Percentiles rank a stretch among this genome's conserved stretches.
Conservation (phyloP, 2,113 vertebrate genomes). For the Xiphophorus couchianus region DNA sequence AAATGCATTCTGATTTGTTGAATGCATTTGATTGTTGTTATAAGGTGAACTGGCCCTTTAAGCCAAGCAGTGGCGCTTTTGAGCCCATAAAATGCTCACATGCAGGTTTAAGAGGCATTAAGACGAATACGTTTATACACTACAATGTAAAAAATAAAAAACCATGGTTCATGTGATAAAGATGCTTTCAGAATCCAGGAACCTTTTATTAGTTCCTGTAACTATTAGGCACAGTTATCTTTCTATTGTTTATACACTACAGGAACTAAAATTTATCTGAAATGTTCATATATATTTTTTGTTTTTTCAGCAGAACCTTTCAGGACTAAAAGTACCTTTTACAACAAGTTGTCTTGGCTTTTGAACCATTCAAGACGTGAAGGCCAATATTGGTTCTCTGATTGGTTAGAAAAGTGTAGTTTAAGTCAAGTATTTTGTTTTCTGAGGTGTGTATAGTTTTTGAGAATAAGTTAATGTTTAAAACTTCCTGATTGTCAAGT, state of each 20-base stretch:
- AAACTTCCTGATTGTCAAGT: too few relatives aligned
- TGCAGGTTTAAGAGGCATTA: neutral
- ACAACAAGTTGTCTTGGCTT: neutral
- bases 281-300: neutral
- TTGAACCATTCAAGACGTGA: too few relatives aligned
- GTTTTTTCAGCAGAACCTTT: neutral
- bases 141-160: too few relatives aligned
- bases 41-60: constrained; percentile 10
- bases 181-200: too few relatives aligned
- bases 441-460: too few relatives aligned
- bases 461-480: too few relatives aligned
- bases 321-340: neutral
- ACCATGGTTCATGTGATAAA: too few relatives aligned
- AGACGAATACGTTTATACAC: neutral
- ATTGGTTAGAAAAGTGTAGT: neutral
- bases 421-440: neutral
- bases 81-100: neutral
- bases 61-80: constrained; percentile 17
- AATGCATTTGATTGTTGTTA: too few relatives aligned
- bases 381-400: neutral
- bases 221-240: too few relatives aligned
- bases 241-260: neutral
- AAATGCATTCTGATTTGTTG: neutral
- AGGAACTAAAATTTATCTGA: neutral
- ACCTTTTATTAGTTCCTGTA: too few relatives aligned